Conservation (phyloP, 2,113 vertebrate species). For the Aegotheles bennettii region DNA sequence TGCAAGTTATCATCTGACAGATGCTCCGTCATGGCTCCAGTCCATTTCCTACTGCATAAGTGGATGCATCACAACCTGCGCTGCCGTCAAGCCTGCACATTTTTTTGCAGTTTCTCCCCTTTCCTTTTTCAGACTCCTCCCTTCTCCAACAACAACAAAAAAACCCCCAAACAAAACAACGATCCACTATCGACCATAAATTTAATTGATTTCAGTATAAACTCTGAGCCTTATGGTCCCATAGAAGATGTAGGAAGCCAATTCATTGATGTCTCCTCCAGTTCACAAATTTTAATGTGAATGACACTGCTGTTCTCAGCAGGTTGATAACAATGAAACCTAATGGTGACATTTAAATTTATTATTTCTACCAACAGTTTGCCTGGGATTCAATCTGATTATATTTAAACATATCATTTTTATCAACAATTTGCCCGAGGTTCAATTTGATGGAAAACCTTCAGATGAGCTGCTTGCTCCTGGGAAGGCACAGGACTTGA, state of each 20-base stretch:
- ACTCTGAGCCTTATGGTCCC: background rate
- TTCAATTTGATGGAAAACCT: background rate
- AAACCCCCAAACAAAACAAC: too few species aligned
- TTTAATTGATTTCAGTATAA: background rate
- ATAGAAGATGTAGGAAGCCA: background rate
- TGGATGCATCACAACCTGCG: background rate
- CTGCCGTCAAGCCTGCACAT: background rate
- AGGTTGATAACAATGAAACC: background rate
- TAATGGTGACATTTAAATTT: background rate
- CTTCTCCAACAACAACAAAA: background rate
- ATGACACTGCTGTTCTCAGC: background rate
- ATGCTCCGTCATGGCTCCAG: constrained; percentile 28
- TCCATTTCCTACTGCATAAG: constrained; percentile 44
- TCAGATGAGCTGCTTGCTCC: background rate
- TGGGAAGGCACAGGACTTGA: background rate
- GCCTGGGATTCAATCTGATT: background rate
- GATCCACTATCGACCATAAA: background rate
- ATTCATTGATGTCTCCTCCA: background rate
- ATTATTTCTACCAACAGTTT: background rate
- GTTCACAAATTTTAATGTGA: background rate
- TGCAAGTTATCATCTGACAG: constrained; percentile 59
- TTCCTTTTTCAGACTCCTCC: background rate
- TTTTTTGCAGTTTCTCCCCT: background rate
- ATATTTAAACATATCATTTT: background rate
- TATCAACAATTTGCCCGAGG: background rate